phyloP scores from a whole-genome alignment of 2,113 vertebrate genomes.

The Sminthopsis crassicaudata region DNA sequence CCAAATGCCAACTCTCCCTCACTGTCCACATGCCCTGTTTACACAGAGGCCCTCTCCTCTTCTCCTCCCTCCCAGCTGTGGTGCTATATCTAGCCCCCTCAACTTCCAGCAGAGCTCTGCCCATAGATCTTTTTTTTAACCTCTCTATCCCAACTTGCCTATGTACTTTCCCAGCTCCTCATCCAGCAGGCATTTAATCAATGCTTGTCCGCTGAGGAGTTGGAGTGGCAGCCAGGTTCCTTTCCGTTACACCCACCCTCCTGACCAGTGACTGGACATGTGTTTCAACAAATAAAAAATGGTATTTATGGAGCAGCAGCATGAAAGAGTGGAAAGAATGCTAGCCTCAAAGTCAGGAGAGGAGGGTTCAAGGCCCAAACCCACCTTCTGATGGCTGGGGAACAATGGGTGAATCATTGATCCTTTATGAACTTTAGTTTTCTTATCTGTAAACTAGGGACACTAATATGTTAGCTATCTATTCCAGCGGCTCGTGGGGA shows the following conservation, averaged over 20 bases:
- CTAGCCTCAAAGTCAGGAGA: constrained; percentile 20
- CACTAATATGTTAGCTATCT: not conserved
- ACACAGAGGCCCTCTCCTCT: not conserved
- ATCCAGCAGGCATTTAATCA: not conserved
- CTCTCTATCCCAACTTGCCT: constrained; percentile 39
- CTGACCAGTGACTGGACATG: not conserved
- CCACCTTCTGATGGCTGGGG: not conserved
- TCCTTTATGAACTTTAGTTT: constrained; percentile 36
- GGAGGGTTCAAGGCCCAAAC: constrained; percentile 18
- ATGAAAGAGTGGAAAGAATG: not conserved
- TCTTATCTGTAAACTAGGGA: constrained; percentile 30
- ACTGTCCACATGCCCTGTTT: not conserved
- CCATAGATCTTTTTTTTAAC: constrained; percentile 18
- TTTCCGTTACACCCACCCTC: not conserved
- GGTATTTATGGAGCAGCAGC: not conserved
- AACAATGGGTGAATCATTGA: constrained; percentile 18
- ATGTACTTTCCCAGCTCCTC: not conserved
- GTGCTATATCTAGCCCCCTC: not conserved
- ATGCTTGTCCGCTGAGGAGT: not conserved
- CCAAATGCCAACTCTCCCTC: not conserved
- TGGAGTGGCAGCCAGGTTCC: not conserved
- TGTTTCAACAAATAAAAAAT: constrained; percentile 30
- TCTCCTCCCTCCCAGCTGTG: not conserved
- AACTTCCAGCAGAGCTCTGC: not conserved
- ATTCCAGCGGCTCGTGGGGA: constrained; percentile 6